phyloP scores from a whole-genome alignment of 2,113 vertebrate species.

The Eira barbara region DNA sequence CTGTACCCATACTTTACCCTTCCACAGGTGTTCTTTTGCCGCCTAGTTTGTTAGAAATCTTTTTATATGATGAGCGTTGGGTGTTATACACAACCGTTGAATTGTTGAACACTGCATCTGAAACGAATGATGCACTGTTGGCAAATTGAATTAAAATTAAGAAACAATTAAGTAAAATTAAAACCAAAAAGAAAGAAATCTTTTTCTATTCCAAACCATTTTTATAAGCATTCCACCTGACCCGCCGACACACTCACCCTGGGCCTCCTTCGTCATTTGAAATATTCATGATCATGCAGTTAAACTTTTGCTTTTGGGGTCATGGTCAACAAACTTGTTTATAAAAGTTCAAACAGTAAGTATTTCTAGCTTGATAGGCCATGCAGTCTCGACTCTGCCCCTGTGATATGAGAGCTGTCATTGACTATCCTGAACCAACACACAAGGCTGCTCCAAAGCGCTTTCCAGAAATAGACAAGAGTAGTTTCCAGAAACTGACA shows the following conservation, averaged over 20 bases:
- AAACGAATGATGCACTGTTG: neutral
- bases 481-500: neutral
- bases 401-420: fast-evolving
- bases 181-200: neutral
- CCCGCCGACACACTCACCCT: neutral
- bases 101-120: neutral
- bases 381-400: neutral
- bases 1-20: fast-evolving
- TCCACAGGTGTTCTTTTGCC: neutral
- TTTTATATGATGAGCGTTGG: neutral
- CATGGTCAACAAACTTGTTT: neutral
- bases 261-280: neutral
- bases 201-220: neutral
- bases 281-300: neutral
- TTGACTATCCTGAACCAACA: fast-evolving
- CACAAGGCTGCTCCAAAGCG: neutral
- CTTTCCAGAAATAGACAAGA: neutral
- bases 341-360: neutral
- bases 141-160: neutral
- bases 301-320: neutral
- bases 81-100: neutral
- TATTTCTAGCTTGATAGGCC: neutral
- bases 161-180: neutral
- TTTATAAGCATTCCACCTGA: neutral
- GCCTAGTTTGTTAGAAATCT: neutral